phyloP scores from a whole-genome alignment of 35 echinoderm and acorn worm species.

The Heliocidaris tuberculata region DNA sequence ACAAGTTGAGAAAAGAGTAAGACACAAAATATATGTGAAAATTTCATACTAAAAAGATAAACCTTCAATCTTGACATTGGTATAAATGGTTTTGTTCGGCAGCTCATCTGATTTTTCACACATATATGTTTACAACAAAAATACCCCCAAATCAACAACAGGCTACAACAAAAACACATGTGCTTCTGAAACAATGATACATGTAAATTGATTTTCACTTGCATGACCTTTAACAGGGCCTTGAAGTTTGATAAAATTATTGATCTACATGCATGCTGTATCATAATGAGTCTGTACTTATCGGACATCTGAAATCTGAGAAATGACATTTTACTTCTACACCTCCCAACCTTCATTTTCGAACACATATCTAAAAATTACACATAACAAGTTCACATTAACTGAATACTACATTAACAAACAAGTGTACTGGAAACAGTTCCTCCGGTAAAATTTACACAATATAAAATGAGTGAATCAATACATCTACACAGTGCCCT shows the following conservation, averaged over 20 bases:
- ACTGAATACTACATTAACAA: background rate
- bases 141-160: background rate
- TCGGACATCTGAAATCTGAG: background rate
- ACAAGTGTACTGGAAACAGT: background rate
- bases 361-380: background rate
- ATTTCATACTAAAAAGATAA: too few species aligned
- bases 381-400: background rate
- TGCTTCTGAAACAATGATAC: background rate
- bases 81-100: background rate
- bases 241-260: background rate
- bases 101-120: background rate
- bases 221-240: background rate
- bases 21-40: too few species aligned
- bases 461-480: background rate
- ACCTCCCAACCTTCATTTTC: too few species aligned
- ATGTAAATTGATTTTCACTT: background rate
- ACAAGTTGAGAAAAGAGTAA: too few species aligned
- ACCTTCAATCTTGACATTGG: too few species aligned
- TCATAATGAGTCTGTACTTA: background rate
- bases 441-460: background rate
- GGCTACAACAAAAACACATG: background rate
- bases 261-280: background rate
- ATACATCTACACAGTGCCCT: background rate
- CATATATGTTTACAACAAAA: too few species aligned
- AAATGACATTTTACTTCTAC: background rate